Percentiles rank a stretch among this genome's conserved stretches.
Conservation (phyloP, 2,797 vertebrate species). For the Coilia nasus region DNA sequence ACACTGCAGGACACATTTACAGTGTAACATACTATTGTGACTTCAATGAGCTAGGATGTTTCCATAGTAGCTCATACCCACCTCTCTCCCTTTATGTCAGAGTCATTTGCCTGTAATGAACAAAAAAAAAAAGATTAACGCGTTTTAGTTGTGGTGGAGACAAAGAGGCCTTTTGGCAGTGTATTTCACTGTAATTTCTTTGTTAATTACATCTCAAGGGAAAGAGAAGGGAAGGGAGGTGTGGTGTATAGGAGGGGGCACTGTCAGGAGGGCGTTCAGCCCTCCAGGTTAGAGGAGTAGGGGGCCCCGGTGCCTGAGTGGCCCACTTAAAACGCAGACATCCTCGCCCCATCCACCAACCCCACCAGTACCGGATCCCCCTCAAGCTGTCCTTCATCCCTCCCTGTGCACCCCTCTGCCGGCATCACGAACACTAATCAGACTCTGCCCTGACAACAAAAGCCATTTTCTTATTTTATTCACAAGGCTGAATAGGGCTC, state of each 20-base stretch:
- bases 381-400: neutral
- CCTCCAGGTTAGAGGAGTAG: slow-evolving; percentile 33
- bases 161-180: slow-evolving; percentile 66
- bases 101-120: slow-evolving; percentile 52
- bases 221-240: slow-evolving; percentile 64
- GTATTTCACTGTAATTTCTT: slow-evolving; percentile 78
- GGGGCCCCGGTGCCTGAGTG: slow-evolving; percentile 71
- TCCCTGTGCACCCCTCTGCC: neutral
- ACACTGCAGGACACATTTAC: slow-evolving; percentile 37
- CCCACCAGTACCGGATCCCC: neutral
- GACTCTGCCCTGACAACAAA: neutral
- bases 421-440: neutral
- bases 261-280: slow-evolving; percentile 62
- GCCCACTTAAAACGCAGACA: slow-evolving; percentile 64
- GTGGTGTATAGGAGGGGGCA: slow-evolving; percentile 45
- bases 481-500: neutral
- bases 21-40: slow-evolving; percentile 29
- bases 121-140: slow-evolving; percentile 73
- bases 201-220: slow-evolving; percentile 82
- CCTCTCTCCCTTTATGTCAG: slow-evolving; percentile 31
- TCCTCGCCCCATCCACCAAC: neutral
- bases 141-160: slow-evolving; percentile 68
- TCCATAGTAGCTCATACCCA: slow-evolving; percentile 19
- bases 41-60: slow-evolving; percentile 32
- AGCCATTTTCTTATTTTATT: neutral